phyloP scores from a whole-genome alignment of 2,113 vertebrate species.

The Microtus ochrogaster region DNA sequence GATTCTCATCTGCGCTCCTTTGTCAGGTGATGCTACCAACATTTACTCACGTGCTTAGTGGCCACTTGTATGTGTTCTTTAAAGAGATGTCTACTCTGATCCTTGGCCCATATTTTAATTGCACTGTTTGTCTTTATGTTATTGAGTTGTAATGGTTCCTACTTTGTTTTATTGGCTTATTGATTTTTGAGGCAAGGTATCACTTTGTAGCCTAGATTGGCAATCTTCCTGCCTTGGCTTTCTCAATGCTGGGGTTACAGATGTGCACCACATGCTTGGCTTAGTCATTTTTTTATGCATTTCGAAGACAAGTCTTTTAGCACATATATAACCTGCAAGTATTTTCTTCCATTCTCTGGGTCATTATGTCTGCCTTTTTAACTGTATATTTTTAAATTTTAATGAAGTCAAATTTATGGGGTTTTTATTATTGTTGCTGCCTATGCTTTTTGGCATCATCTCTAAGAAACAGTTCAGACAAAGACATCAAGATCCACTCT shows the following conservation, averaged over 20 bases:
- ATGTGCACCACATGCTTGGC: neutral
- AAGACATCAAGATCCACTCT: neutral
- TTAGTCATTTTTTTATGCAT: neutral
- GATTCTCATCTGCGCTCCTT: neutral
- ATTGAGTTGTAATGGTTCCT: neutral
- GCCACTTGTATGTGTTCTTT: neutral
- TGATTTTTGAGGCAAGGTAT: neutral
- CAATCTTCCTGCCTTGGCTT: neutral
- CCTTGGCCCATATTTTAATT: neutral
- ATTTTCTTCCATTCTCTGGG: neutral
- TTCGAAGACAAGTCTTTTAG: neutral
- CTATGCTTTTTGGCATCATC: neutral
- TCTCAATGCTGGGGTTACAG: neutral
- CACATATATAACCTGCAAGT: neutral
- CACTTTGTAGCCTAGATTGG: neutral
- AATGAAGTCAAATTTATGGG: neutral
- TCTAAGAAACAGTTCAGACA: neutral
- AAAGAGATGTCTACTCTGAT: neutral
- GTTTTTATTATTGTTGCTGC: neutral
- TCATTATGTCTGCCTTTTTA: neutral
- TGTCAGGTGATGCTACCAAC: neutral
- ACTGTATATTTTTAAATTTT: neutral
- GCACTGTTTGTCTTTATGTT: conserved; percentile 18
- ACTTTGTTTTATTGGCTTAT: neutral
- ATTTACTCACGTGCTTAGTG: neutral